Base-by-base conservation (phyloP, 1,140 invertebrate genomes). In the Tetraneura akinire region DNA sequence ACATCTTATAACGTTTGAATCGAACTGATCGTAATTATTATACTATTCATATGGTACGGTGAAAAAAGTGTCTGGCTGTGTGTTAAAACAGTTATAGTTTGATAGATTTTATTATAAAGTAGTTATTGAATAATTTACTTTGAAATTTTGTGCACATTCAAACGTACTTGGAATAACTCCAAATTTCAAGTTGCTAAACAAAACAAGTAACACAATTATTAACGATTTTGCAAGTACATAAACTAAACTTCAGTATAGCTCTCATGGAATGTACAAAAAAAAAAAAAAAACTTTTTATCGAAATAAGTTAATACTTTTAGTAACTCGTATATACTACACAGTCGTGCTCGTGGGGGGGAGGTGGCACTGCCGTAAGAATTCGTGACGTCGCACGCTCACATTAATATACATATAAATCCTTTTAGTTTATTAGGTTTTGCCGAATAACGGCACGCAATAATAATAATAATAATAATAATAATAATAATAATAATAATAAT, bases 371-470 rank as follows among this genome's bases (percentile, higher is more conserved):
- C 11, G 10, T 13, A 47, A 10, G 13, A 23, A 26, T 68, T 47
- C 6, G 23, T 26, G n/a, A 21, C 3, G 37, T 45, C 37, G n/a
- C n/a, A 23, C 21, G 64, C 37, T 68, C 45, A 45, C 45, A 68
- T 68, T 23, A 42, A 68, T 68, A 68, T 32, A 21, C n/a, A n/a
- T 45, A 45, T 68, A 45, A 42, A 45, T 68, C 42, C 21, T 23
- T 47, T 68, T 68, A 68, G 42, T 68, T 68, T 45, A 68, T 68
- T 47, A 21, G 21, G 21, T 47, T 47, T 68, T 45, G 23, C 21
- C 26, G 16, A 45, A 68, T 68, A 42, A 45, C 45, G 60, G 1
- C 51, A n/a, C n/a, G n/a, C n/a, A n/a, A n/a, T n/a, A n/a, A n/a
- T n/a, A n/a, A n/a, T n/a, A n/a, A n/a, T n/a, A n/a, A n/a, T n/a